These are phyloP conservation scores for Alloscopus bannaensis DNA, from an alignment of 2,888 invertebrate species.

Conservation along the genomic window DNA sequence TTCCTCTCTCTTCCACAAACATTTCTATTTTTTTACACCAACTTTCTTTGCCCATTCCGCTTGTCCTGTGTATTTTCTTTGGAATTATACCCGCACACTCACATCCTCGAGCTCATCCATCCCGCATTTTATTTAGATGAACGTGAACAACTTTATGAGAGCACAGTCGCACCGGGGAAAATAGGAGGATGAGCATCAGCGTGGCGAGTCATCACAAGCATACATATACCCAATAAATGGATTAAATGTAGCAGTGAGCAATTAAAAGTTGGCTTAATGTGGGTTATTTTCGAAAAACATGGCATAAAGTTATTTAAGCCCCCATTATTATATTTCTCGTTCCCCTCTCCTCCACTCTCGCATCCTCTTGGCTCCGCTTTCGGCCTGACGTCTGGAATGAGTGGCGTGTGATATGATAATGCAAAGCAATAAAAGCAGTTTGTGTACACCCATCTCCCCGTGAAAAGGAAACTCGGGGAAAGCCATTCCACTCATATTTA, in stretches of 20 bases:
- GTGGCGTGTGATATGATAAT: slow-evolving; percentile 39
- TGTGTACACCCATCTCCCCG: slow-evolving; percentile 49
- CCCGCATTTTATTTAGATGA: slow-evolving; percentile 27
- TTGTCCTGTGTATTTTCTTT: not conserved
- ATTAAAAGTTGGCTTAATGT: slow-evolving; percentile 66
- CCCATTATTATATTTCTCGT: slow-evolving; percentile 60
- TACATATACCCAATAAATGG: slow-evolving; percentile 65
- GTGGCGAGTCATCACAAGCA: slow-evolving; percentile 51
- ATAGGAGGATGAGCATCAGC: too few species aligned
- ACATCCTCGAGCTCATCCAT: slow-evolving; percentile 37
- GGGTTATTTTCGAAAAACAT: slow-evolving; percentile 62
- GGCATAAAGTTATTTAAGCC: slow-evolving; percentile 65
- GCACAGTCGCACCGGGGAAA: too few species aligned
- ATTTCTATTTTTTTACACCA: slow-evolving; percentile 27
- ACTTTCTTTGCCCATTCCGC: slow-evolving; percentile 21
- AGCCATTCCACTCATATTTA: too few species aligned
- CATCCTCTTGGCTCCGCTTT: too few species aligned
- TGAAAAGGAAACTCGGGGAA: too few species aligned
- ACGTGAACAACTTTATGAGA: too few species aligned
- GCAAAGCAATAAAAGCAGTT: slow-evolving; percentile 61
- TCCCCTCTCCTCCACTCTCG: slow-evolving; percentile 1
- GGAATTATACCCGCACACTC: too few species aligned
- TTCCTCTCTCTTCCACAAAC: slow-evolving; percentile 1
- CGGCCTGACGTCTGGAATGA: slow-evolving; percentile 14
- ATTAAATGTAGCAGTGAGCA: slow-evolving; percentile 66